Evolutionary conservation across 2,113 vertebrate genomes (phyloP).

Genomic region (zebrafish (Danio rerio)): DNA sequence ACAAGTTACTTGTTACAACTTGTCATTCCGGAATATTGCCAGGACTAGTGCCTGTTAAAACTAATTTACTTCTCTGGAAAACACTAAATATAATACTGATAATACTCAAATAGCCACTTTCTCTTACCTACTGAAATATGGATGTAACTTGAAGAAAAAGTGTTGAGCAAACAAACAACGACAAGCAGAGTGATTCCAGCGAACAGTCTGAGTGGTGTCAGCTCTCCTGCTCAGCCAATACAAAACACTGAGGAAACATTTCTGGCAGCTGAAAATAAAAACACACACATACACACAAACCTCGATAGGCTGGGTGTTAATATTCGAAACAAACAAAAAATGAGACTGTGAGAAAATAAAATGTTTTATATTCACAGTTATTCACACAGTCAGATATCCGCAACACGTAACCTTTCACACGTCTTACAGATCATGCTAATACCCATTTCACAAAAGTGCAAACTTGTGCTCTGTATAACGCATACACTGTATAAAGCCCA

Average conservation of each 20-base stretch:
- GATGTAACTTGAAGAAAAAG: background rate
- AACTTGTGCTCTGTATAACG: slow-evolving; percentile 41
- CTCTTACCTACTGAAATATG: background rate
- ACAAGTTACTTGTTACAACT: too few species aligned
- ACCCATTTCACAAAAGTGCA: slow-evolving; percentile 30
- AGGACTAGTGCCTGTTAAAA: too few species aligned
- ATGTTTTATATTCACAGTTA: slow-evolving; percentile 51
- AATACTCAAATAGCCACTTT: too few species aligned
- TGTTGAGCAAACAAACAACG: background rate
- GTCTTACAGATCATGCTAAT: background rate
- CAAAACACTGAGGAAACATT: background rate
- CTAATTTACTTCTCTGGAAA: too few species aligned
- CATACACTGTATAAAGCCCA: background rate
- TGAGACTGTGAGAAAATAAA: slow-evolving; percentile 42
- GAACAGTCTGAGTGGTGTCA: background rate
- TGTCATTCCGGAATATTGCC: too few species aligned
- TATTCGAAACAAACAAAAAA: background rate
- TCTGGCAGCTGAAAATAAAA: background rate
- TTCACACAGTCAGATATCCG: slow-evolving; percentile 31
- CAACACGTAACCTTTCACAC: background rate
- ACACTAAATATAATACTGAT: background rate
- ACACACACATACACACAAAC: background rate
- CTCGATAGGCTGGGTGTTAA: background rate
- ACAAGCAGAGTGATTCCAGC: background rate
- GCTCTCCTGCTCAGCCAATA: background rate